Evolutionary conservation across 2,113 vertebrate species (phyloP).

Genomic region (Carassius carassius): DNA sequence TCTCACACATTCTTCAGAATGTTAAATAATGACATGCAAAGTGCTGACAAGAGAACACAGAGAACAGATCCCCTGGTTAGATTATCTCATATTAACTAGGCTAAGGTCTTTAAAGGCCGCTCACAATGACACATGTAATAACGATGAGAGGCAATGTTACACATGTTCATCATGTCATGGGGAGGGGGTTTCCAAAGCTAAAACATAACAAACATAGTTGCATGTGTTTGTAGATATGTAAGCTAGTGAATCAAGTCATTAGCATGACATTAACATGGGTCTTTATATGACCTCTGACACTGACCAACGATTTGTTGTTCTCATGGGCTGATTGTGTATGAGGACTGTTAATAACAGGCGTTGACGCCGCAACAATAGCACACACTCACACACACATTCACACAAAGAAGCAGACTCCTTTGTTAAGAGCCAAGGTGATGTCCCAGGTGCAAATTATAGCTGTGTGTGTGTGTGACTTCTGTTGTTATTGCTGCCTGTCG

Average conservation of each 20-base stretch:
- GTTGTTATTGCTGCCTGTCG: conserved; percentile 62
- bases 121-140: not conserved
- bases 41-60: not conserved
- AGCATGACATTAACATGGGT: not conserved
- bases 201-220: not conserved
- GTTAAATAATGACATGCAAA: not conserved
- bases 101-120: not conserved
- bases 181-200: not conserved
- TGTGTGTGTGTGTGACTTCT: conserved; percentile 64
- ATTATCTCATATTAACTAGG: conserved; percentile 13
- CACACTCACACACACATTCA: conserved; percentile 62
- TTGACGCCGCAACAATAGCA: conserved; percentile 59
- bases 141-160: not conserved
- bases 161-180: not conserved
- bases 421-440: conserved; percentile 74
- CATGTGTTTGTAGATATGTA: not conserved
- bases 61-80: conserved; percentile 9
- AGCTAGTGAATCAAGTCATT: not conserved
- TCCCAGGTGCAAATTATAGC: conserved; percentile 73
- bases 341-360: conserved; percentile 68
- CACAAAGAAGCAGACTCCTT: conserved; percentile 74
- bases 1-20: not conserved
- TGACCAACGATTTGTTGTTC: conserved; percentile 69
- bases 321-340: conserved; percentile 44
- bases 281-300: conserved; percentile 62